Evolutionary conservation across 2,888 invertebrate species (phyloP).

Genomic region (Eulithis prunata): DNA sequence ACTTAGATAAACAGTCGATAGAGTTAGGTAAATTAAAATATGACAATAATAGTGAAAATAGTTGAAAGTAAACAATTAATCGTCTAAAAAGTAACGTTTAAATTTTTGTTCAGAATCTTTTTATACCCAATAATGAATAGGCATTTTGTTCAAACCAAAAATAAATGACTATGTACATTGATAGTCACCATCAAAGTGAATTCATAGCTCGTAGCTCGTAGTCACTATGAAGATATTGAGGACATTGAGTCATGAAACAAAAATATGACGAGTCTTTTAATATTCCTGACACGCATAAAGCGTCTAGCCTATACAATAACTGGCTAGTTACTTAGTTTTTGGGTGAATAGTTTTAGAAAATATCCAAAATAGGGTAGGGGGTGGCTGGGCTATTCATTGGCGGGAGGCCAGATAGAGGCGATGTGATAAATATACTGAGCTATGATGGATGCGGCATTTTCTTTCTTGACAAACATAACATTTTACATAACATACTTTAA

Average conservation of each 20-base stretch:
- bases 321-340: conserved; percentile 25
- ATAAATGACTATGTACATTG: too few species aligned
- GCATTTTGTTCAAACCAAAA: too few species aligned
- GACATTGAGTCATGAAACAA: conserved; percentile 12
- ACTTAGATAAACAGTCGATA: too few species aligned
- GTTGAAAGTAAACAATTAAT: too few species aligned
- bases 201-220: too few species aligned
- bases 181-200: too few species aligned
- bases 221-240: conserved; percentile 10
- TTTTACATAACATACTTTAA: too few species aligned
- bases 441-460: conserved; percentile 26
- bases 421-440: conserved; percentile 11
- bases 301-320: conserved; percentile 27
- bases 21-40: too few species aligned
- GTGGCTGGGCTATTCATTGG: conserved; percentile 39
- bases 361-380: conserved; percentile 33
- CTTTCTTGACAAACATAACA: background rate
- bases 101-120: too few species aligned
- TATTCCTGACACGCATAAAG: conserved; percentile 27
- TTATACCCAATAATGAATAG: too few species aligned
- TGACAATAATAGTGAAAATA: too few species aligned
- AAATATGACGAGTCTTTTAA: conserved; percentile 22
- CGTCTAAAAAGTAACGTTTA: too few species aligned
- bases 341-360: conserved; percentile 32
- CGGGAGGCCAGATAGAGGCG: conserved; percentile 35